A percentile compares a stretch with the other conserved stretches of the same genome.
Evolutionary conservation across 2,113 vertebrate genomes (phyloP).

Genomic region (Gymnarchus niloticus): DNA sequence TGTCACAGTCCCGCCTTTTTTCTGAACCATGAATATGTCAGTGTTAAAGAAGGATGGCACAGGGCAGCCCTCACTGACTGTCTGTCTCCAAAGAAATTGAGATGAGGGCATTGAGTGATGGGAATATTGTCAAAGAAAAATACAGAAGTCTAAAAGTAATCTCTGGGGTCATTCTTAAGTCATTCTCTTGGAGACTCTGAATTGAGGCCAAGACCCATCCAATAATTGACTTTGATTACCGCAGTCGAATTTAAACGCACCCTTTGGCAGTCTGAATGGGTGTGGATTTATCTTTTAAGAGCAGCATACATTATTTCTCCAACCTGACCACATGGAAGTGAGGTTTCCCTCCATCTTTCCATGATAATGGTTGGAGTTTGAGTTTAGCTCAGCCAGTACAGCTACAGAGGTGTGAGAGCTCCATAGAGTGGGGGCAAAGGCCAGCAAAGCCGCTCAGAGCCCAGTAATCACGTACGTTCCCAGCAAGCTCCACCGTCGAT

Average conservation of each 20-base stretch:
- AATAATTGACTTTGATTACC: constrained; percentile 18
- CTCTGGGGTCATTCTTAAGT: constrained; percentile 13
- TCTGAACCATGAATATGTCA: constrained; percentile 7
- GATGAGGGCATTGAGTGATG: constrained; percentile 13
- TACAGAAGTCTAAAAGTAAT: constrained; percentile 16
- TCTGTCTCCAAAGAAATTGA: constrained; percentile 4
- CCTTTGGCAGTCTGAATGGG: not conserved
- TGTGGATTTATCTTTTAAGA: constrained; percentile 7
- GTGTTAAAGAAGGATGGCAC: not conserved
- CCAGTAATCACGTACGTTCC: no score
- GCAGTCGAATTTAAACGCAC: not conserved
- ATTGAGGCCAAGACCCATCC: not conserved
- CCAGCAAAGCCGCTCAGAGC: no score
- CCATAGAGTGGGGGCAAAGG: no score
- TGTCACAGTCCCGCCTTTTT: not conserved
- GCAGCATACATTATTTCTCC: not conserved
- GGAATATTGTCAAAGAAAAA: constrained; percentile 25
- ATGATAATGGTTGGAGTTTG: not conserved
- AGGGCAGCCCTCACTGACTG: not conserved
- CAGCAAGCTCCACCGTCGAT: not conserved
- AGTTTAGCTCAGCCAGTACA: not conserved
- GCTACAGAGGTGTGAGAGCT: no score
- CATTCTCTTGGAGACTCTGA: constrained; percentile 7
- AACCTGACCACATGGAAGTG: not conserved
- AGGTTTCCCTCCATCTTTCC: not conserved